Percentiles rank a stretch among this genome's conserved stretches.
These are phyloP conservation scores for Agrochola macilenta DNA, from an alignment of 2,888 invertebrate genomes.

Conservation along the genomic window DNA sequence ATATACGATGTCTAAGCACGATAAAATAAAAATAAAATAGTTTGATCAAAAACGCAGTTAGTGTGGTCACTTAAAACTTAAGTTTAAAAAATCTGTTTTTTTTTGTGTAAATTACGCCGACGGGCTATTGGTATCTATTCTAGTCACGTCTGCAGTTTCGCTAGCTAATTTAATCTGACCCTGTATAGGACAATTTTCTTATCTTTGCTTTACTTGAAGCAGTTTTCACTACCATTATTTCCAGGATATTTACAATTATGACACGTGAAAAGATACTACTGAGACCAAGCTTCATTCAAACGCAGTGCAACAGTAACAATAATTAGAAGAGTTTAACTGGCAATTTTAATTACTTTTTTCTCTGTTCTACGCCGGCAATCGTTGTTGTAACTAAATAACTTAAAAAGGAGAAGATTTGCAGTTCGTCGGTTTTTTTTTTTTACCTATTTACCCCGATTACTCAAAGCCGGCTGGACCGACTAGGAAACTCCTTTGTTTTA, in stretches of 20 bases:
- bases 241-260: neutral
- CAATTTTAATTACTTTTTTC: neutral
- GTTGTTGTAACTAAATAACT: no score
- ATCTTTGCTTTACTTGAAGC: neutral
- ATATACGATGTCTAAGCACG: neutral
- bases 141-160: neutral
- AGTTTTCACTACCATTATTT: neutral
- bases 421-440: no score
- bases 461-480: no score
- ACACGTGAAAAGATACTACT: neutral
- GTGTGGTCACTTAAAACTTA: no score
- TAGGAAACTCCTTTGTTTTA: no score
- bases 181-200: neutral
- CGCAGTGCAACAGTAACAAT: neutral
- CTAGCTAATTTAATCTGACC: neutral
- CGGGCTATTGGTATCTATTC: neutral
- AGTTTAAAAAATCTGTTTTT: neutral
- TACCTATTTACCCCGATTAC: no score
- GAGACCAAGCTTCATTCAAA: conserved; percentile 11
- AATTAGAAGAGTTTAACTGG: neutral
- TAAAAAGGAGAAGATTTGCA: no score
- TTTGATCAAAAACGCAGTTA: neutral
- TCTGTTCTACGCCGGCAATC: neutral
- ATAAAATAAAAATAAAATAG: neutral
- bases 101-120: neutral